Evolutionary conservation across 2,113 vertebrate species (phyloP), one percentile per base, ranked within the genome.

Genomic region (Mus pahari): DNA sequence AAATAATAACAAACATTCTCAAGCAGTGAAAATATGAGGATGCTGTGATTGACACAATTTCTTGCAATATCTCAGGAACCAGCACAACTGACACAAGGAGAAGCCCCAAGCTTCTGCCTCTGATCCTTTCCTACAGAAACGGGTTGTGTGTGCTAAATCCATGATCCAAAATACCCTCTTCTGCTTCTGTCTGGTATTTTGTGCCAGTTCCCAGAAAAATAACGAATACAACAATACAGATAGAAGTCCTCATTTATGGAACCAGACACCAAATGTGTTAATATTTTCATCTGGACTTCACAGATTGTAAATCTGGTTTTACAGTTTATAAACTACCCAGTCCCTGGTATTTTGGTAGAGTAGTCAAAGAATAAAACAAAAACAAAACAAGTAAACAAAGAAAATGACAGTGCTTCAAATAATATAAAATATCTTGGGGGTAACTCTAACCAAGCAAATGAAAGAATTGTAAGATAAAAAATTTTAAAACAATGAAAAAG

Each of bases 21-120:
- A 64, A n/a, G 71, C 82, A 84, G 81, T 36, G 90, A 78, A 71
- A 95, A 75, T 60, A 16, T 14, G 28, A 94, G 70, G 58, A 39
- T 68, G 28, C 60, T 60, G 20, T 53, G 28, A 79, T 73, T 33
- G 60, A n/a, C 12, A 75, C 31, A 26, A 22, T 33, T 91, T 82
- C 39, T 73, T 92, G 28, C 7, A 92, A 78, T 50, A 74, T 62
- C 22, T 62, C 36, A 77, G n/a, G 79, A 88, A 66, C 11, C 64
- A 66, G 26, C 64, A 66, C 28, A 66, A 66, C 28, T 9, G 28
- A 66, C 12, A 31, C 64, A 66, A 66, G 62, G 78, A 92, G 39
- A 92, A 86, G 53, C 14, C 3, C 10, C 77, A 36, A 36, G 31
- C 7, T 36, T 33, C 50, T 79, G 50, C 48, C 48, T 33, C 48